phyloP scores from a whole-genome alignment of 2,797 vertebrate genomes.

The Pampus argenteus region DNA sequence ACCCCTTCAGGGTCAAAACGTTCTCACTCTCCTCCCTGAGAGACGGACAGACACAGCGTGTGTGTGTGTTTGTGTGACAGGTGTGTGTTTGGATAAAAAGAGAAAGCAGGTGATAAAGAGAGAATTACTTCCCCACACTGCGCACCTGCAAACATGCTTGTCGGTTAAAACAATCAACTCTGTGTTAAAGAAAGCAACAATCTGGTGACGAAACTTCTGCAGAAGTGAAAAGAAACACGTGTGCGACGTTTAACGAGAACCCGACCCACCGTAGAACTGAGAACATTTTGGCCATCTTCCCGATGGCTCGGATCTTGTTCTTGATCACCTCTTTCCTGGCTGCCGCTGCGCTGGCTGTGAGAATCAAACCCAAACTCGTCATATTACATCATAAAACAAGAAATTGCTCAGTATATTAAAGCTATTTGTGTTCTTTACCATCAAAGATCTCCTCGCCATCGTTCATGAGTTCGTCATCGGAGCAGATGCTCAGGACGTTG shows the following conservation, averaged over 20 bases:
- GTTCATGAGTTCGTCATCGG: constrained; percentile 95
- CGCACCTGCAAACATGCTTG: constrained; percentile 37
- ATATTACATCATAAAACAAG: not conserved
- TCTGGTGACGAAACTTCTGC: constrained; percentile 11
- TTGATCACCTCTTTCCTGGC: constrained; percentile 89
- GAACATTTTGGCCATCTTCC: constrained; percentile 90
- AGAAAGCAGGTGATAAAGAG: constrained; percentile 24
- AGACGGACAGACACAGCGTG: constrained; percentile 19
- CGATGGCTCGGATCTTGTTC: constrained; percentile 89
- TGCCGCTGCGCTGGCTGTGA: constrained; percentile 85
- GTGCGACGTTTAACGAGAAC: not conserved
- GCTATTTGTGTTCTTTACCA: constrained; percentile 83
- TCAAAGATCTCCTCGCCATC: constrained; percentile 95
- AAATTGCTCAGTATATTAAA: not conserved
- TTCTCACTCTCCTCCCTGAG: constrained; percentile 89
- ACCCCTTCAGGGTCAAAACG: constrained; percentile 88
- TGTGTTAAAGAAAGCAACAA: not conserved
- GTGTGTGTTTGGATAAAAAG: constrained; percentile 6
- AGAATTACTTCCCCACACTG: constrained; percentile 32
- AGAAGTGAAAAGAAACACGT: not conserved
- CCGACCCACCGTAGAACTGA: constrained; percentile 81
- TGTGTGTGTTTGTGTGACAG: constrained; percentile 8
- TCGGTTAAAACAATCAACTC: constrained; percentile 14
- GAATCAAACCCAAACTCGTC: constrained; percentile 11
- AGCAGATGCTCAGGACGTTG: constrained; percentile 98